These are phyloP conservation scores for Saimiri boliviensis DNA, from an alignment of 2,113 vertebrate species.

Conservation along the genomic window DNA sequence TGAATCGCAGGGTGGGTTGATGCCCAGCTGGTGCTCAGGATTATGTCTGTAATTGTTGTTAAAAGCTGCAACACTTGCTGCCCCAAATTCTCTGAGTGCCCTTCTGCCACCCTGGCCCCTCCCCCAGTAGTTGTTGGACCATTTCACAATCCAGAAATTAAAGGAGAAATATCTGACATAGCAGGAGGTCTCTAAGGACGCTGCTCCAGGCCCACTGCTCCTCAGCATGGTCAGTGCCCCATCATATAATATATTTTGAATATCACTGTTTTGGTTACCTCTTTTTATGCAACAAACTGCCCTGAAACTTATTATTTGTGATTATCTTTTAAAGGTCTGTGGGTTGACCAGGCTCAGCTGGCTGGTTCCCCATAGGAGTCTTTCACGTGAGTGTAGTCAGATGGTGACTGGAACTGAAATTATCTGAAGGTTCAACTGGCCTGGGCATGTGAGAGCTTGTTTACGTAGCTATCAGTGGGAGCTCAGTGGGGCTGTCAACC, in stretches of 20 bases:
- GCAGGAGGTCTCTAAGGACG: neutral
- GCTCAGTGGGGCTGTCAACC: neutral
- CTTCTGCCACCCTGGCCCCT: neutral
- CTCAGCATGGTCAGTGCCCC: no score
- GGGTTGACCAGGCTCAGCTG: neutral
- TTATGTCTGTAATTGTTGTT: neutral
- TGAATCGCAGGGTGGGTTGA: neutral
- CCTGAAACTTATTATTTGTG: neutral
- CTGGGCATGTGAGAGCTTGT: neutral
- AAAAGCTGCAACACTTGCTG: neutral
- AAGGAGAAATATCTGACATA: neutral
- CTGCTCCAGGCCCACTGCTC: neutral
- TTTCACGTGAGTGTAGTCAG: neutral
- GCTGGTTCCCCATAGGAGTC: fast-evolving
- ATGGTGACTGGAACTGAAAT: neutral
- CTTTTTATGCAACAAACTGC: neutral
- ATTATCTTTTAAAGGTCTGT: neutral
- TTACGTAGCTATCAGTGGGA: neutral
- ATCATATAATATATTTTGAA: neutral
- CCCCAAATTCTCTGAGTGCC: neutral
- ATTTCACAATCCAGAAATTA: neutral
- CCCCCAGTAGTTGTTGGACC: neutral
- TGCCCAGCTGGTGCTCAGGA: neutral
- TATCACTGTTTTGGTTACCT: neutral
- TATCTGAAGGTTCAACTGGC: neutral